phyloP scores from a whole-genome alignment of 2,113 vertebrate species.

The Cathartes aura region DNA sequence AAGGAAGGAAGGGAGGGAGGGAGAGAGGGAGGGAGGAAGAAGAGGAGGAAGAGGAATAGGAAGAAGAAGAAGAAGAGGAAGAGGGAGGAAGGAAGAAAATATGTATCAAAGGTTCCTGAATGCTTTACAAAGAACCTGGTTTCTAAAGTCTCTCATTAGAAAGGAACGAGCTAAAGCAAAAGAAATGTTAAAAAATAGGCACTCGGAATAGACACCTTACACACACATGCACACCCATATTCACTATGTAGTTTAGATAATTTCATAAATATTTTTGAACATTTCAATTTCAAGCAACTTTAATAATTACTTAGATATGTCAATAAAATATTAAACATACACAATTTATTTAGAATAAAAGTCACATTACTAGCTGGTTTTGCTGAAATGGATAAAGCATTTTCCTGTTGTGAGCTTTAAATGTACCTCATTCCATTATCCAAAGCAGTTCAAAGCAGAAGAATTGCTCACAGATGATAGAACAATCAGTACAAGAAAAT shows the following conservation, averaged over 20 bases:
- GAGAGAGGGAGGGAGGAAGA: too few species aligned
- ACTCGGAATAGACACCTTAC: not conserved
- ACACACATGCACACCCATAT: not conserved
- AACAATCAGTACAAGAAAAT: constrained; percentile 41
- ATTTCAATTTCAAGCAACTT: not conserved
- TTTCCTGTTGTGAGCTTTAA: not conserved
- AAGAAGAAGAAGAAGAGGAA: too few species aligned
- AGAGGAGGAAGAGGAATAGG: not conserved
- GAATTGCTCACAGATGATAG: not conserved
- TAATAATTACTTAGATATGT: not conserved
- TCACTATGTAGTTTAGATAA: not conserved
- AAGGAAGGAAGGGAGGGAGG: not conserved
- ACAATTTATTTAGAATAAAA: not conserved
- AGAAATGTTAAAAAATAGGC: not conserved
- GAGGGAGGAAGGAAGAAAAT: not conserved
- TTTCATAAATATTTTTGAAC: not conserved
- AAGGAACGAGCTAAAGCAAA: not conserved
- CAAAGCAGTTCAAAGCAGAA: not conserved
- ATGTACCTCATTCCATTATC: not conserved
- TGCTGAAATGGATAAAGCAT: not conserved
- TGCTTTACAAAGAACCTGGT: not conserved
- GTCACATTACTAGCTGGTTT: not conserved
- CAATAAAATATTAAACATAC: not conserved
- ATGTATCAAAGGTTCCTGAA: not conserved
- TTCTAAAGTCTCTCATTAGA: not conserved